Conservation (phyloP, 2,113 vertebrate genomes). For the Leucopsar rothschildi region DNA sequence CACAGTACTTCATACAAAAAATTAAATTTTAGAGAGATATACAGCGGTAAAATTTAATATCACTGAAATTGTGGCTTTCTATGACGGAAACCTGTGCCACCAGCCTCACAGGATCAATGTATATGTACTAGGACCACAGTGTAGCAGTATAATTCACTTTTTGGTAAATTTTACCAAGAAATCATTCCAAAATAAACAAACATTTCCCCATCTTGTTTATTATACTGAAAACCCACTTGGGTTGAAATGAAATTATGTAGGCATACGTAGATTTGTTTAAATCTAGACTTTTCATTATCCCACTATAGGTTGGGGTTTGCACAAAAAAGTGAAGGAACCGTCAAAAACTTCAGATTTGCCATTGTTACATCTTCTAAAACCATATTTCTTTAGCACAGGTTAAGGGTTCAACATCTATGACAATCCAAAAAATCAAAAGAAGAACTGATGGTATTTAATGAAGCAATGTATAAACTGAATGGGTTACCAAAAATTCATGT, state of each 20-base stretch:
- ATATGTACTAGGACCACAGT: background rate
- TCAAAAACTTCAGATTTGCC: background rate
- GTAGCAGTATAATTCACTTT: background rate
- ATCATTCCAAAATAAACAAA: background rate
- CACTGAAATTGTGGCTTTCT: background rate
- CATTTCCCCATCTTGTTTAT: background rate
- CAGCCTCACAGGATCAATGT: background rate
- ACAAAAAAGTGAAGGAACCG: background rate
- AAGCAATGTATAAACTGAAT: background rate
- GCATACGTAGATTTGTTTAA: background rate
- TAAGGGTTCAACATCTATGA: background rate
- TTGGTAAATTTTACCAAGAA: background rate
- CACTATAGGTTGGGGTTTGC: fast-evolving
- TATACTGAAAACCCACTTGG: background rate
- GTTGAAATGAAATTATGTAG: background rate
- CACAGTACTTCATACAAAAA: background rate
- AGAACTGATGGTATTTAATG: background rate
- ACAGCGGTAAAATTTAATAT: background rate
- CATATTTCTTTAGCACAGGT: background rate
- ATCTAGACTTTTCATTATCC: background rate
- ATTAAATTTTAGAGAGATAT: background rate
- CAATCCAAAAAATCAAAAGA: background rate
- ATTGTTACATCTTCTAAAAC: background rate
- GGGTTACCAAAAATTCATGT: background rate
- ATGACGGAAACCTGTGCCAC: background rate